Percentiles rank a stretch among this genome's conserved stretches.
phyloP scores from a whole-genome alignment of 2,113 vertebrate species.

The Entelurus aequoreus region DNA sequence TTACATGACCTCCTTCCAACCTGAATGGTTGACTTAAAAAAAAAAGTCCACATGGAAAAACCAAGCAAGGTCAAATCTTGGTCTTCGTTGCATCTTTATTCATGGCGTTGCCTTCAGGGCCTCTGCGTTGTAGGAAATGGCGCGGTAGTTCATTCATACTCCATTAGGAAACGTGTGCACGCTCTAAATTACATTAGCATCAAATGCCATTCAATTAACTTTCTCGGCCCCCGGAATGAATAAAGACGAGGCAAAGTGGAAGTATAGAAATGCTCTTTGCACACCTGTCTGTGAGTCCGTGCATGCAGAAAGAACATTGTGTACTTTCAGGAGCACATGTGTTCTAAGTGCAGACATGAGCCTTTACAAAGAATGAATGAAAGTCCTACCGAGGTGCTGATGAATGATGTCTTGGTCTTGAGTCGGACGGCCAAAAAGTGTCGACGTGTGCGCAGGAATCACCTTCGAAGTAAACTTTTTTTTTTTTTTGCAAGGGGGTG shows the following conservation, averaged over 20 bases:
- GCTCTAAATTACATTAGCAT: conserved; percentile 66
- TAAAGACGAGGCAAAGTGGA: too few species aligned
- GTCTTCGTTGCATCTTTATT: not conserved
- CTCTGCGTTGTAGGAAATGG: conserved; percentile 11
- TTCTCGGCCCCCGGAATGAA: not conserved
- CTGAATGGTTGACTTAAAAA: not conserved
- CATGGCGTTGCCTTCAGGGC: not conserved
- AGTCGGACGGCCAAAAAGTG: conserved; percentile 7
- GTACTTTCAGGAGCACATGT: conserved; percentile 21
- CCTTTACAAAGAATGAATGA: not conserved
- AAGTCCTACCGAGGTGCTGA: conserved; percentile 43
- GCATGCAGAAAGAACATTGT: conserved; percentile 32
- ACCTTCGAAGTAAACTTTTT: conserved; percentile 8
- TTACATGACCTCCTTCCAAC: too few species aligned
- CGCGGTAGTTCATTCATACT: conserved; percentile 36
- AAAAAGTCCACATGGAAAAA: not conserved
- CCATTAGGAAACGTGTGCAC: conserved; percentile 7
- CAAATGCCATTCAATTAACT: conserved; percentile 29
- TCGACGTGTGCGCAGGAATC: conserved; percentile 1
- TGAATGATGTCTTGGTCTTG: conserved; percentile 30
- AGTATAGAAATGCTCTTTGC: not conserved
- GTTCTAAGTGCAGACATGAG: conserved; percentile 1
- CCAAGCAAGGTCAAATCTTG: not conserved
- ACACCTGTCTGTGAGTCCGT: conserved; percentile 7
- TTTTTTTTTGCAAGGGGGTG: conserved; percentile 27